Evolutionary conservation across 2,797 vertebrate genomes (phyloP), one percentile per base, ranked within the genome.

Genomic region (Philypnodon macrostomus): DNA sequence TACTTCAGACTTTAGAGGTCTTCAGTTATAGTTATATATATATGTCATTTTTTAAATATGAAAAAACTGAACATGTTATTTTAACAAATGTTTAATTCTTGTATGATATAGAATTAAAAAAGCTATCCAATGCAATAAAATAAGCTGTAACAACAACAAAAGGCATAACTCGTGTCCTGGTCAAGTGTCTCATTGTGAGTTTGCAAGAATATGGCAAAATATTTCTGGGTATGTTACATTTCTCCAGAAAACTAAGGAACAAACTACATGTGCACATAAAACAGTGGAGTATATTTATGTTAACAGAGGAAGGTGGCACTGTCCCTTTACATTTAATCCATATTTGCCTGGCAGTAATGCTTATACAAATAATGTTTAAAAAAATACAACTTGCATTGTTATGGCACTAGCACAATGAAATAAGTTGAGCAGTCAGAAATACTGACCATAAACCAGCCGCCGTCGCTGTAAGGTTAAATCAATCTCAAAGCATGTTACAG

Each of bases 31-130:
- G n/a, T 8, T 7, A 7, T 29, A 10, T 12, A 4, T 7, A 29
- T 1, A 29, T 29, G 9, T 10, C 27, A 29, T 11, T 12, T n/a
- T n/a, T n/a, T 34, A 7, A 32, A 11, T 10, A n/a, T 32, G 30
- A 9, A 13, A 14, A 16, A 7, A 8, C 42, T 10, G 46, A 19
- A 51, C 1, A 49, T 27, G 55, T 52, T 58, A 70, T 72, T 46
- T 64, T 74, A 46, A 71, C 68, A 58, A 83, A 80, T 55, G 19
- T 56, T 4, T 83, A 75, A 32, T 69, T 67, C 44, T 47, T 8
- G 62, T 7, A 1, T 68, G 37, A 61, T 42, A 64, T 50, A 68
- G 67, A 62, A 70, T 70, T 77, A 77, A 75, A 68, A 81, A 76
- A 56, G 42, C 38, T 49, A 52, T 78, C 55, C 60, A 78, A 36